A percentile compares a stretch with the other conserved stretches of the same genome.
phyloP scores from a whole-genome alignment of 1,140 invertebrate species.

The Micrasema minimum region DNA sequence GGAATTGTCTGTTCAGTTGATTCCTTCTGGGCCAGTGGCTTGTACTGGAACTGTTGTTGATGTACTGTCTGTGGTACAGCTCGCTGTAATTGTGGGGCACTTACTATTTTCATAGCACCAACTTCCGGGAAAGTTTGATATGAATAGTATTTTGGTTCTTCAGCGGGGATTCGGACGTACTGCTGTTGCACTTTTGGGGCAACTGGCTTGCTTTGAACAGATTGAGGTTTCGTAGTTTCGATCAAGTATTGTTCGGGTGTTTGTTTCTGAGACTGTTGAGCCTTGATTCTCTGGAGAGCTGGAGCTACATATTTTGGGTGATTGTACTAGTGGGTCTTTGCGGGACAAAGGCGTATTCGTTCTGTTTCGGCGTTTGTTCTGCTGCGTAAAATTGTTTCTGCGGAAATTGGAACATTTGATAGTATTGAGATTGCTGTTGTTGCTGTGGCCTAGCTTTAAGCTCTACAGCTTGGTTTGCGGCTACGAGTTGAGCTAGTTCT shows the following conservation, averaged over 20 bases:
- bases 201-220: conserved; percentile 22
- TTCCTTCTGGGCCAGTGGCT: conserved; percentile 42
- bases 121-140: conserved; percentile 45
- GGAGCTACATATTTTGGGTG: conserved; percentile 45
- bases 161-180: conserved; percentile 37
- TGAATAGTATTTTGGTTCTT: conserved; percentile 46
- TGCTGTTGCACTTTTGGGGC: conserved; percentile 38
- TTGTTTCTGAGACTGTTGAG: conserved; percentile 16
- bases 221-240: conserved; percentile 50
- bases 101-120: conserved; percentile 48
- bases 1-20: conserved; percentile 31
- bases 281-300: conserved; percentile 34
- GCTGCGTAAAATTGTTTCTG: conserved; percentile 34
- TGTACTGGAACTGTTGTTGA: conserved; percentile 40
- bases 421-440: conserved; percentile 29
- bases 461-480: conserved; percentile 49
- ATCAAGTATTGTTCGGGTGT: conserved; percentile 52
- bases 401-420: conserved; percentile 32
- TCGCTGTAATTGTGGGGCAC: conserved; percentile 47
- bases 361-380: conserved; percentile 8
- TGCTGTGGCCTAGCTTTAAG: conserved; percentile 43
- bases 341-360: conserved; percentile 30
- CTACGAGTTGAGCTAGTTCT: conserved; percentile 48
- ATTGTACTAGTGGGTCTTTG: conserved; percentile 34
- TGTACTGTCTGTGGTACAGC: conserved; percentile 3